Evolutionary conservation across 2,888 invertebrate genomes (phyloP), one percentile per base, ranked within the genome.

Genomic region (Zaprionus bogoriensis): DNA sequence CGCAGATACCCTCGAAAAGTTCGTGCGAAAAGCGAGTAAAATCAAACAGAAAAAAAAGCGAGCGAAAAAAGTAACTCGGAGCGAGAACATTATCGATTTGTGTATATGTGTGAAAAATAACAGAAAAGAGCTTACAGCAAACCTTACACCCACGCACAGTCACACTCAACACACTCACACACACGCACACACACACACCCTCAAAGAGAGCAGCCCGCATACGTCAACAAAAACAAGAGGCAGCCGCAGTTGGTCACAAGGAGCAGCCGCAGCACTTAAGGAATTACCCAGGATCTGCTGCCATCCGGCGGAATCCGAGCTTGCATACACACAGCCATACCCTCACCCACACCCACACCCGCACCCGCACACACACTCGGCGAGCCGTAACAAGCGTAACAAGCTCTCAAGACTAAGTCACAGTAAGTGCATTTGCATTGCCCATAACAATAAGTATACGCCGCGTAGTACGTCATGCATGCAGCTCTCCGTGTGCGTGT

Each of bases 81-180:
- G 61, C 27, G 59, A n/a, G n/a, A n/a, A 67, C 60, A 77, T 79
- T 83, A 83, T 83, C 84, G 88, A 83, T 83, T 82, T 87, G 74
- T 87, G 87, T 86, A 69, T 80, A 77, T 87, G 79, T 85, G 66
- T 80, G 60, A 82, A 75, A 77, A 87, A 78, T 64, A 87, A 87
- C 82, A 81, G 82, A 68, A 70, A 64, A 67, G 70, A 62, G 61
- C 65, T 64, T 60, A 74, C 67, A 65, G 65, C n/a, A n/a, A n/a
- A n/a, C n/a, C n/a, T 61, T 52, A 61, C 73, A 61, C 68, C 48
- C 42, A 48, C 36, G 39, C 48, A 58, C 41, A 45, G 45, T 54
- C 14, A 23, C 9, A 54, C 57, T 20, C 59, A 32, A 30, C 42
- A 42, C 50, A 52, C 53, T 52, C 38, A 25, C 19, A 38, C 20